Evolutionary conservation across 2,797 vertebrate genomes (phyloP).

Genomic region (Pseudochromis fuscus): DNA sequence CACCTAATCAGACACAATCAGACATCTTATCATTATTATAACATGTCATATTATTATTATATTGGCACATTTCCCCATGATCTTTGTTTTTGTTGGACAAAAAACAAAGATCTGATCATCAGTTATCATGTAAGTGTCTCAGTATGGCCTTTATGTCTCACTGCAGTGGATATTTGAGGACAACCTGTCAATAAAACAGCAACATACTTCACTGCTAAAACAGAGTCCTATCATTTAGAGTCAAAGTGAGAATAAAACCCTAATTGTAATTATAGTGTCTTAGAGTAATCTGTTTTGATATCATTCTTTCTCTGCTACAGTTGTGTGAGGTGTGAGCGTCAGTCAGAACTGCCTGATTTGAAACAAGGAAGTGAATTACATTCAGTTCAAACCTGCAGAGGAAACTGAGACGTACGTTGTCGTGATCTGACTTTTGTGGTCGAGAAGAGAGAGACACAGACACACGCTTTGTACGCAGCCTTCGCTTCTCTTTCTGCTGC

Average conservation of each 20-base stretch:
- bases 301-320: too few relatives aligned
- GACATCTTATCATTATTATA: too few relatives aligned
- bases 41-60: too few relatives aligned
- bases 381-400: constrained; percentile 75
- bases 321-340: too few relatives aligned
- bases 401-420: constrained; percentile 75
- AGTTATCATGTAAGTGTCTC: too few relatives aligned
- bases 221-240: not conserved
- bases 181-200: not conserved
- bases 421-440: constrained; percentile 73
- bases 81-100: too few relatives aligned
- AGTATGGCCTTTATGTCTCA: too few relatives aligned
- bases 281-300: not conserved
- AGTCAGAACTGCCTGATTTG: constrained; percentile 42
- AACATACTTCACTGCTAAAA: not conserved
- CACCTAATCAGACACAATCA: too few relatives aligned
- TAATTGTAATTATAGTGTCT: not conserved
- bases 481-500: constrained; percentile 30
- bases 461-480: constrained; percentile 14
- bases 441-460: constrained; percentile 47
- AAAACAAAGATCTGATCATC: too few relatives aligned
- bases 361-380: constrained; percentile 86
- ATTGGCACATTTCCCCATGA: too few relatives aligned
- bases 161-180: not conserved
- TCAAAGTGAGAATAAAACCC: not conserved